phyloP scores from a whole-genome alignment of 1,140 invertebrate species.

The Andrena cerasifolii region DNA sequence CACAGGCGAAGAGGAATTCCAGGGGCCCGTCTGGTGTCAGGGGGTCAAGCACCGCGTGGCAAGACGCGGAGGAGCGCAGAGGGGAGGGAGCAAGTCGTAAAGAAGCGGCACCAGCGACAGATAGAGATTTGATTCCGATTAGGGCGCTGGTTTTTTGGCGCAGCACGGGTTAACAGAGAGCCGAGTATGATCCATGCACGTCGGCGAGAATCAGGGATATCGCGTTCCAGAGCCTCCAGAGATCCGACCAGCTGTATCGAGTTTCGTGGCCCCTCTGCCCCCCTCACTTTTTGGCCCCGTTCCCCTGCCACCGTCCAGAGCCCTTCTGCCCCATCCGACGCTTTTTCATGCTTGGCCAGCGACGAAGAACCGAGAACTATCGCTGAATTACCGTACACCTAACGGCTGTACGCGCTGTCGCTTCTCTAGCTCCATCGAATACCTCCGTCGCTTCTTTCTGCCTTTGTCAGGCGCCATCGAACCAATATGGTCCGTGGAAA shows the following conservation, averaged over 20 bases:
- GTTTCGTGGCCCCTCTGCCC: conserved; percentile 69
- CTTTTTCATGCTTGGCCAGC: conserved; percentile 63
- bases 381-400: conserved; percentile 46
- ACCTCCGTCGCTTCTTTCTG: not conserved
- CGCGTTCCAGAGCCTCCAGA: conserved; percentile 73
- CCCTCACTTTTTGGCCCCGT: conserved; percentile 59
- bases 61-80: not conserved
- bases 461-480: no score
- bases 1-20: conserved; percentile 1
- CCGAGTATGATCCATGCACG: conserved; percentile 75
- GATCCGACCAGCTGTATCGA: conserved; percentile 75
- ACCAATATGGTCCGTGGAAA: no score
- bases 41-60: conserved; percentile 8
- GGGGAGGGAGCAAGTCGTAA: conserved; percentile 34
- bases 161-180: conserved; percentile 70
- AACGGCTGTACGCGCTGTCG: conserved; percentile 40
- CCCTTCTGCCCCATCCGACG: conserved; percentile 33
- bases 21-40: not conserved
- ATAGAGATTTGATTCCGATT: conserved; percentile 74
- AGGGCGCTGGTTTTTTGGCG: conserved; percentile 63
- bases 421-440: not conserved
- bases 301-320: conserved; percentile 35
- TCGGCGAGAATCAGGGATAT: conserved; percentile 80
- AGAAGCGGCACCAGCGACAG: conserved; percentile 47
- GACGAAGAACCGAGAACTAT: conserved; percentile 53